Conservation (phyloP, 2,888 invertebrate genomes). For the Polylopha cassiicola region DNA sequence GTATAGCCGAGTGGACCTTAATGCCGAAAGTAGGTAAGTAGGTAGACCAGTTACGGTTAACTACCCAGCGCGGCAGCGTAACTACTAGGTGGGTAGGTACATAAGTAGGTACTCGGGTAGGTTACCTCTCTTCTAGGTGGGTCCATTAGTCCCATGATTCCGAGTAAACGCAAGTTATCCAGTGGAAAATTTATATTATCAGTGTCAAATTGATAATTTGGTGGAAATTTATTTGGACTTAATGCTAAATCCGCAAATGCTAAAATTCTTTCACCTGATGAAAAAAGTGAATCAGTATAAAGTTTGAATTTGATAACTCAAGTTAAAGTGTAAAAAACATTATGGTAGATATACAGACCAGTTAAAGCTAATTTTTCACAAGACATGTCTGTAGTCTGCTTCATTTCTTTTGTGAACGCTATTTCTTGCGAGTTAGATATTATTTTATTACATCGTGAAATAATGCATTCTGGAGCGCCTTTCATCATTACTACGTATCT, state of each 20-base stretch:
- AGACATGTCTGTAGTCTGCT: slow-evolving; percentile 39
- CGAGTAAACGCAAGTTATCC: slow-evolving; percentile 91
- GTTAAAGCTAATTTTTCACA: slow-evolving; percentile 53
- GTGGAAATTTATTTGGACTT: slow-evolving; percentile 90
- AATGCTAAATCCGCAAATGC: slow-evolving; percentile 93
- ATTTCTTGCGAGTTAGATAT: slow-evolving; percentile 87
- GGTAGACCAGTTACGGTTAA: no score
- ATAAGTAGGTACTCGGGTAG: neutral
- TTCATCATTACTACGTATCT: slow-evolving; percentile 93
- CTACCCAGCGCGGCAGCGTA: no score
- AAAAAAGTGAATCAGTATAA: no score
- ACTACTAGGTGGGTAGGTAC: neutral
- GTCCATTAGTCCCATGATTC: slow-evolving; percentile 98
- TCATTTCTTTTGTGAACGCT: slow-evolving; percentile 43
- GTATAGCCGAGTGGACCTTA: slow-evolving; percentile 74
- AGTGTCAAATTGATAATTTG: slow-evolving; percentile 90
- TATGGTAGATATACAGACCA: slow-evolving; percentile 36
- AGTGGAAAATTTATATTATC: slow-evolving; percentile 93
- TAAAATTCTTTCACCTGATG: slow-evolving; percentile 89
- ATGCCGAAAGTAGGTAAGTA: no score
- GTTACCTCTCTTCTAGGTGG: slow-evolving; percentile 82
- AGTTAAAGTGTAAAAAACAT: slow-evolving; percentile 58
- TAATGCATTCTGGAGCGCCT: slow-evolving; percentile 96
- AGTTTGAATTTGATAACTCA: no score
- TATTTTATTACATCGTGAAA: slow-evolving; percentile 89